Evolutionary conservation across 2,113 vertebrate genomes (phyloP), one percentile per base, ranked within the genome.

Genomic region (Cynopterus brachyotis): DNA sequence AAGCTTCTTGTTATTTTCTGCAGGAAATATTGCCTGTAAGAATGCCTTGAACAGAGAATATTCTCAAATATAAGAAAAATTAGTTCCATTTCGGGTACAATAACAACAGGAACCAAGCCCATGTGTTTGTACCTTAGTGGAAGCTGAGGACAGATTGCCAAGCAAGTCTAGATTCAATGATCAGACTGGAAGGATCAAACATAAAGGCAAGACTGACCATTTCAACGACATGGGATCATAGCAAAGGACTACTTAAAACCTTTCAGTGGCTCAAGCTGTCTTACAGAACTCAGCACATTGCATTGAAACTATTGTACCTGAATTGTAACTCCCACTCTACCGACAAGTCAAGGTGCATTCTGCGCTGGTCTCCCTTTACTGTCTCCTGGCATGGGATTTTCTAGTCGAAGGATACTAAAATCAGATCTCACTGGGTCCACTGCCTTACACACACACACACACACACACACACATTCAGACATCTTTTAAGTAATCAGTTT

Each of bases 161-260:
- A 96, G 50, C 4, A 80, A 91, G 82, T 88, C 95, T 94, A 95
- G 80, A 94, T 59, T 76, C 24, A 96, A 73, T 59, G 47, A 93
- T 86, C 50, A 84, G 75, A 97, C n/a, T 47, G 50, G 69, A 97
- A 97, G n/a, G n/a, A 32, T 45, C 37, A 92, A 96, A 87, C 26
- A 69, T 55, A 45, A 81, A 92, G 59, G 9, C 19, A 93, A 70
- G 40, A 85, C 66, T 60, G 22, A 76, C 20, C 15, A 91, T 42
- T 82, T 45, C 26, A 85, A 13, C 15, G n/a, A 47, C 32, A 85
- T 67, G 50, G 59, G 57, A 32, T 42, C 15, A 30, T 66, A 79
- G 72, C 72, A 81, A 80, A 92, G 47, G 32, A 79, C 67, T 59
- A 4, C 7, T 75, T 53, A 76, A 84, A 94, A 79, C 19, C 4